Conservation (phyloP, 2,888 invertebrate genomes). For the Lypha dubia region DNA sequence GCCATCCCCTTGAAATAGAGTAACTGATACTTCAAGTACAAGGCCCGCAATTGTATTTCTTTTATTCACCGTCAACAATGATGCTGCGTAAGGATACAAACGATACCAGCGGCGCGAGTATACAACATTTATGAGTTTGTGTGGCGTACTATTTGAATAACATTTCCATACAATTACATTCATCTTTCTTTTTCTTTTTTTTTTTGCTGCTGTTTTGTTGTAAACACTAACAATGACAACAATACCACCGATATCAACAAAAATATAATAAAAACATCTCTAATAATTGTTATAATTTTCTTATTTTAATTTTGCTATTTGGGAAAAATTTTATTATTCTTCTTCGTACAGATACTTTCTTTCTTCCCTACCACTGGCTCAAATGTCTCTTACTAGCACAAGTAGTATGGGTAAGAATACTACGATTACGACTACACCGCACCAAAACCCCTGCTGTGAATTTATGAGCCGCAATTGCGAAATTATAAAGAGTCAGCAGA, state of each 20-base stretch:
- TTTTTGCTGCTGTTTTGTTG: constrained; percentile 40
- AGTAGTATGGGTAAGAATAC: too few species aligned
- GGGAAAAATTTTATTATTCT: constrained; percentile 33
- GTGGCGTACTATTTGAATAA: constrained; percentile 32
- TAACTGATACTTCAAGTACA: constrained; percentile 61
- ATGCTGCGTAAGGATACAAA: constrained; percentile 58
- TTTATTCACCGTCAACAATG: constrained; percentile 45
- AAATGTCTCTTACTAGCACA: neutral
- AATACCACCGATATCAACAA: constrained; percentile 47
- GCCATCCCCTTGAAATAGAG: constrained; percentile 29
- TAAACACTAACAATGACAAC: constrained; percentile 66
- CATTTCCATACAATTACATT: constrained; percentile 71
- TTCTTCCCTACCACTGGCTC: constrained; percentile 22
- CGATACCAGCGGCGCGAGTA: neutral
- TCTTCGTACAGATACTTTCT: constrained; percentile 52
- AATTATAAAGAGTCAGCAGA: constrained; percentile 81
- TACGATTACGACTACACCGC: constrained; percentile 3
- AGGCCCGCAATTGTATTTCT: constrained; percentile 48
- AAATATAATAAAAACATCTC: constrained; percentile 71
- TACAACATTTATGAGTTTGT: constrained; percentile 35
- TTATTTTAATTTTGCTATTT: constrained; percentile 26
- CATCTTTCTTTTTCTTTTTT: too few species aligned
- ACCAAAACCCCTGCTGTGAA: constrained; percentile 78
- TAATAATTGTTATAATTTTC: constrained; percentile 74
- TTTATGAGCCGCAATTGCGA: constrained; percentile 82